Conservation (phyloP, 2,113 vertebrate genomes). For the Albula glossodonta region DNA sequence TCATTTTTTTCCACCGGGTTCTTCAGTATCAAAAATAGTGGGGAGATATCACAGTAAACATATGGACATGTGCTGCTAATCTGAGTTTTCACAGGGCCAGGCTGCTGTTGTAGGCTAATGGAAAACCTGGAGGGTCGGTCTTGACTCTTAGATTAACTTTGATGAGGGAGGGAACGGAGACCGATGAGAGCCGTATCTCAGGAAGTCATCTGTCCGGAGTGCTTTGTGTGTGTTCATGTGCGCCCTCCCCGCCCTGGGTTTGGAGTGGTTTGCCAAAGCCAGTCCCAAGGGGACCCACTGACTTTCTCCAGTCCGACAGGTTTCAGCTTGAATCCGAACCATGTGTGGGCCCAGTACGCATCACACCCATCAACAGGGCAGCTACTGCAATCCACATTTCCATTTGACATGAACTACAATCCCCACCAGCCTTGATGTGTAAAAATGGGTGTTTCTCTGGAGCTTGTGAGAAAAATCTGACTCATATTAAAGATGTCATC, state of each 20-base stretch:
- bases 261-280: not conserved
- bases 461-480: not conserved
- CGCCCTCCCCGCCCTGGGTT: not conserved
- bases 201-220: slow-evolving; percentile 1
- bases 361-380: not conserved
- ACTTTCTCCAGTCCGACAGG: not conserved
- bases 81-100: slow-evolving; percentile 11
- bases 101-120: not conserved
- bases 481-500: not conserved
- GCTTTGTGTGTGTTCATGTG: not conserved
- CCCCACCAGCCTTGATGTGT: not conserved
- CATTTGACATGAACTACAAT: not conserved
- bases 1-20: not conserved
- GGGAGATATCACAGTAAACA: not conserved
- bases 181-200: not conserved
- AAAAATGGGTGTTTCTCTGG: not conserved
- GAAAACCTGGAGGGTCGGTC: not conserved
- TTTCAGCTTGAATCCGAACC: not conserved
- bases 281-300: not conserved
- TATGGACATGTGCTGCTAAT: not conserved
- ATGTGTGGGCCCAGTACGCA: not conserved
- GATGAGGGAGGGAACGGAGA: not conserved
- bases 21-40: slow-evolving; percentile 1
- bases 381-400: not conserved
- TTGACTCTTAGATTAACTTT: not conserved